phyloP scores from a whole-genome alignment of 1,140 invertebrate species.

The Drosophila littoralis region DNA sequence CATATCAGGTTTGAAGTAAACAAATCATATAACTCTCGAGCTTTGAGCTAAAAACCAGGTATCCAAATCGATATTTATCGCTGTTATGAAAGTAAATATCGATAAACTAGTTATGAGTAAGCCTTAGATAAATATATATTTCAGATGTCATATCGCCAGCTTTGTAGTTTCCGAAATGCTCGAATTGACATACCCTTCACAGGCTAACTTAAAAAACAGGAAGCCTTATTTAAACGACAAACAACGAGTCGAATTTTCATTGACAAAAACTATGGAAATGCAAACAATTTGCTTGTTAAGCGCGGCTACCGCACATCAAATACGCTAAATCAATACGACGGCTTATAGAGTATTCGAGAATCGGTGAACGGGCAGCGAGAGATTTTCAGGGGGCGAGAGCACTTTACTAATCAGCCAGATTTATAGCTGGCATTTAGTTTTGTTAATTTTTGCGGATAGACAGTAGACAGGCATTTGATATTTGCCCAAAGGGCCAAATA shows the following conservation, averaged over 20 bases:
- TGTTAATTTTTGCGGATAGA: conserved; percentile 51
- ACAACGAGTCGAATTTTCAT: neutral
- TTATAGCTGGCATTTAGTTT: conserved; percentile 80
- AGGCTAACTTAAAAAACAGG: no score
- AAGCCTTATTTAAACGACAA: no score
- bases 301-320: conserved; percentile 27
- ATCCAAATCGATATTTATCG: no score
- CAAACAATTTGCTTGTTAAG: neutral
- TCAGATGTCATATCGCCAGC: no score
- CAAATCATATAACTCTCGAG: no score
- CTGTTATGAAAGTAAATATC: no score
- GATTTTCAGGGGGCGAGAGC: conserved; percentile 57
- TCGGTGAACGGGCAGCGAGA: neutral
- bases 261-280: neutral
- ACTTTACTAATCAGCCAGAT: conserved; percentile 80
- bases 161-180: no score
- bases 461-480: conserved; percentile 36
- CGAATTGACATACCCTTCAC: no score
- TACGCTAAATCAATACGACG: conserved; percentile 16
- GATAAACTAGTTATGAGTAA: no score
- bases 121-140: no score
- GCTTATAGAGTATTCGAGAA: conserved; percentile 3
- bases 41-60: no score
- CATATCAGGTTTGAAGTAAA: no score
- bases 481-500: conserved; percentile 44